A percentile compares a stretch with the other conserved stretches of the same genome.
These are phyloP conservation scores for Laspeyria flexula DNA, from an alignment of 2,888 invertebrate genomes.

Conservation along the genomic window DNA sequence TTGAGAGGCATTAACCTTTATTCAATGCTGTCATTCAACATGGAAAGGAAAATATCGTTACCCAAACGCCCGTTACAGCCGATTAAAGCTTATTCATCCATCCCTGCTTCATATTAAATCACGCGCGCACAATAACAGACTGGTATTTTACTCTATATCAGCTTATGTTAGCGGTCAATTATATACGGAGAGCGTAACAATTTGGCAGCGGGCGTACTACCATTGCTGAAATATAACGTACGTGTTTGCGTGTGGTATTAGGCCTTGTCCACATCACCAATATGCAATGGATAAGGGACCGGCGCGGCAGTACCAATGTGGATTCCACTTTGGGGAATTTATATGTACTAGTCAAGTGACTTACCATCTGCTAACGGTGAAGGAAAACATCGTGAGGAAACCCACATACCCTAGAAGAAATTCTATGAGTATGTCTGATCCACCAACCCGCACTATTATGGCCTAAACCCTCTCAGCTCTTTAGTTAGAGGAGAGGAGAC, in stretches of 20 bases:
- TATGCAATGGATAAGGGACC: no score
- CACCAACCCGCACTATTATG: no score
- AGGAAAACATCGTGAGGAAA: no score
- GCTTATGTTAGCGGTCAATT: slow-evolving; percentile 33
- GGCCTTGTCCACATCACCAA: no score
- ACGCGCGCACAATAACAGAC: slow-evolving; percentile 2
- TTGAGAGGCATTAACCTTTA: not conserved
- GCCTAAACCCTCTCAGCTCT: no score
- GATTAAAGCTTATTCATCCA: not conserved
- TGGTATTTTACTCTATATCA: slow-evolving; percentile 1
- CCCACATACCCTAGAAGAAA: no score
- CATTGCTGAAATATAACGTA: slow-evolving; percentile 16
- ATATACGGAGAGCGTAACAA: slow-evolving; percentile 28
- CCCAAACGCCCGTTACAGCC: not conserved
- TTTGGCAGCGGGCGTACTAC: slow-evolving; percentile 27
- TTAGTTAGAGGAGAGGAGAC: no score
- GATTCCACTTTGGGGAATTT: no score
- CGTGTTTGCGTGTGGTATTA: slow-evolving; percentile 22
- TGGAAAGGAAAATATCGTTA: not conserved
- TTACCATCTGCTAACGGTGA: no score
- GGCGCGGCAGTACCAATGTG: no score
- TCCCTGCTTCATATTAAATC: slow-evolving; percentile 1
- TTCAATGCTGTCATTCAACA: not conserved
- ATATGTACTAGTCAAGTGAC: no score
- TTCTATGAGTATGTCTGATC: no score